Evolutionary conservation across 2,888 invertebrate species (phyloP).

Genomic region (Leptinotarsa tumamoca): DNA sequence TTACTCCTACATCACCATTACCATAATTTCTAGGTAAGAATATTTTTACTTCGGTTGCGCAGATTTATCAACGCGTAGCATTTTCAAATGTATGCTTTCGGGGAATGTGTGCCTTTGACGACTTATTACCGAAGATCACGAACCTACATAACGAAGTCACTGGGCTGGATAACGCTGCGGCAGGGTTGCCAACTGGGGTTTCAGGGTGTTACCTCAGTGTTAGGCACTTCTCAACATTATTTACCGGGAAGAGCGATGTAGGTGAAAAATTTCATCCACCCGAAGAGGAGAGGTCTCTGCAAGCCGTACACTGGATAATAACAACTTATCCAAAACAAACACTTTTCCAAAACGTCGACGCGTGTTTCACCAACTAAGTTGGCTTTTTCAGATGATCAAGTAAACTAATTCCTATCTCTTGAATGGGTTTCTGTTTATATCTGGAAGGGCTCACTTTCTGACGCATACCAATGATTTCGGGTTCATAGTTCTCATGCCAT

Average conservation of each 20-base stretch:
- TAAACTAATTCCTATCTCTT: not conserved
- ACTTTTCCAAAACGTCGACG: not conserved
- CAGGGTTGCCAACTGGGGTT: not conserved
- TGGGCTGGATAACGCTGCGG: constrained; percentile 7
- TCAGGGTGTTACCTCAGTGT: too few species aligned
- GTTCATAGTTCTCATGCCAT: too few species aligned
- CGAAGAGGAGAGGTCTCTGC: too few species aligned
- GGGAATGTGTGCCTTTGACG: constrained; percentile 39
- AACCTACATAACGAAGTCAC: constrained; percentile 29
- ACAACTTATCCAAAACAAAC: too few species aligned
- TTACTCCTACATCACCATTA: constrained; percentile 41
- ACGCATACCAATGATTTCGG: too few species aligned
- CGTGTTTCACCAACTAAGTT: not conserved
- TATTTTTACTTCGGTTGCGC: constrained; percentile 46
- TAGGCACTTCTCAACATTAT: too few species aligned
- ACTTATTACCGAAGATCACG: constrained; percentile 44
- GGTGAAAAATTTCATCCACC: too few species aligned
- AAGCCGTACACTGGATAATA: too few species aligned
- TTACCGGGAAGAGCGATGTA: too few species aligned
- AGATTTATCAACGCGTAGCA: constrained; percentile 44
- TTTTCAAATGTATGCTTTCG: constrained; percentile 42
- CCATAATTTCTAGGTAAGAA: constrained; percentile 49
- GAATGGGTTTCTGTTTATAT: too few species aligned
- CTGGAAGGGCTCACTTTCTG: too few species aligned
- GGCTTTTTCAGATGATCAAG: not conserved